Evolutionary conservation across 1,140 invertebrate genomes (phyloP).

Genomic region (Mamestra configurata): DNA sequence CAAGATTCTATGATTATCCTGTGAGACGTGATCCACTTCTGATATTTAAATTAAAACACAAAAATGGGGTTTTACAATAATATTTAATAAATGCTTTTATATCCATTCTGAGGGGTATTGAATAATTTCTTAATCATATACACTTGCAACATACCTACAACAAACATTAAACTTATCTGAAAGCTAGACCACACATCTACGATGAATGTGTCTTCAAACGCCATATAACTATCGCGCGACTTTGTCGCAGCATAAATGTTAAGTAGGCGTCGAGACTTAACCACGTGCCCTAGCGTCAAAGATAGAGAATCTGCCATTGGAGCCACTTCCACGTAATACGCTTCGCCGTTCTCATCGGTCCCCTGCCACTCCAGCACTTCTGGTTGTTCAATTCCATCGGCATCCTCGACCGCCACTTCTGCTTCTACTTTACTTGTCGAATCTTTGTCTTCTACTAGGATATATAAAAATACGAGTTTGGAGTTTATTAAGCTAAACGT

Average conservation of each 20-base stretch:
- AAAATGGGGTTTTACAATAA: background rate
- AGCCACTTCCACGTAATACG: conserved; percentile 72
- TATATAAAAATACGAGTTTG: conserved; percentile 94
- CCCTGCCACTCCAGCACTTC: conserved; percentile 77
- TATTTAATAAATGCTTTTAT: conserved; percentile 26
- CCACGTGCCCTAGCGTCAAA: conserved; percentile 67
- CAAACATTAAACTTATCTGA: conserved; percentile 78
- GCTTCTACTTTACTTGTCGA: conserved; percentile 61
- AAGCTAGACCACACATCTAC: conserved; percentile 82
- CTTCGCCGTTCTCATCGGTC: conserved; percentile 62
- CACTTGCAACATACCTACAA: conserved; percentile 77
- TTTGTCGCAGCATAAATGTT: conserved; percentile 75
- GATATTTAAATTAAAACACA: too few species aligned
- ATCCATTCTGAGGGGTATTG: conserved; percentile 46
- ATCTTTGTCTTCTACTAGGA: conserved; percentile 89
- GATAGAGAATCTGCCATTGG: conserved; percentile 71
- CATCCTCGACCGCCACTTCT: conserved; percentile 47
- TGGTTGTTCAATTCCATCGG: conserved; percentile 57
- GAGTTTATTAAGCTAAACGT: conserved; percentile 92
- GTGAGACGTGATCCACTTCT: too few species aligned
- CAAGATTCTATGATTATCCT: background rate
- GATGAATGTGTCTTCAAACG: conserved; percentile 80
- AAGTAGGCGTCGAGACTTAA: conserved; percentile 74
- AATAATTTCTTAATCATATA: conserved; percentile 83
- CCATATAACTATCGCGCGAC: conserved; percentile 76